phyloP scores from a whole-genome alignment of 1,140 invertebrate species.

The Pseudoatta argentina region DNA sequence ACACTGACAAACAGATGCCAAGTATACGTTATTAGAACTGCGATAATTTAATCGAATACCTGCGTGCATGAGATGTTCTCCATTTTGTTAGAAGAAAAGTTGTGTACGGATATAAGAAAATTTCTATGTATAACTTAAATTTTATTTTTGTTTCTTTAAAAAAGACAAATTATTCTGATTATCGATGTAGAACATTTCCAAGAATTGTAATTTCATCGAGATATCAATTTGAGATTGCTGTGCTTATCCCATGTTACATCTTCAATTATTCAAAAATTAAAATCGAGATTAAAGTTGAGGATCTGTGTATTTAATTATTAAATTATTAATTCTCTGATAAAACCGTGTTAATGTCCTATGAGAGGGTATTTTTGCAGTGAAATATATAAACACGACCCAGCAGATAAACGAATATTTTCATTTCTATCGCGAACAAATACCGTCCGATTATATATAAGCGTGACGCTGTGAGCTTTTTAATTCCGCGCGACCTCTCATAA shows the following conservation, averaged over 20 bases:
- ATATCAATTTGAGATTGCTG: neutral
- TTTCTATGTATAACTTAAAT: neutral
- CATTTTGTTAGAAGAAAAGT: neutral
- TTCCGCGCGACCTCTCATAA: constrained; percentile 52
- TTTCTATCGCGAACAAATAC: constrained; percentile 34
- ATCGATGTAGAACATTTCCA: neutral
- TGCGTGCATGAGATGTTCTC: neutral
- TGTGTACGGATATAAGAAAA: neutral
- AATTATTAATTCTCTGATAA: neutral
- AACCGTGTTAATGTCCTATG: neutral
- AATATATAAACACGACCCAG: neutral
- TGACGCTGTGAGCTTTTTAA: constrained; percentile 56
- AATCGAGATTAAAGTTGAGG: neutral
- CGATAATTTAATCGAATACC: neutral
- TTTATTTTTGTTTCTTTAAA: neutral
- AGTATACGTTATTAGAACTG: neutral
- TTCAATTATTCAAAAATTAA: neutral
- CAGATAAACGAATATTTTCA: constrained; percentile 21
- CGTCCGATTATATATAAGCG: constrained; percentile 29
- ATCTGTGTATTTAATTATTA: neutral
- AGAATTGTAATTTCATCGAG: neutral
- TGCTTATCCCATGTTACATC: too few species aligned
- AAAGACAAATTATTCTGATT: neutral
- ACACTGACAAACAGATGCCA: constrained; percentile 9
- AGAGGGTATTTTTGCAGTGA: neutral